Base-by-base conservation (phyloP, 2,888 invertebrate genomes). In the Chrysolina haemoptera region DNA sequence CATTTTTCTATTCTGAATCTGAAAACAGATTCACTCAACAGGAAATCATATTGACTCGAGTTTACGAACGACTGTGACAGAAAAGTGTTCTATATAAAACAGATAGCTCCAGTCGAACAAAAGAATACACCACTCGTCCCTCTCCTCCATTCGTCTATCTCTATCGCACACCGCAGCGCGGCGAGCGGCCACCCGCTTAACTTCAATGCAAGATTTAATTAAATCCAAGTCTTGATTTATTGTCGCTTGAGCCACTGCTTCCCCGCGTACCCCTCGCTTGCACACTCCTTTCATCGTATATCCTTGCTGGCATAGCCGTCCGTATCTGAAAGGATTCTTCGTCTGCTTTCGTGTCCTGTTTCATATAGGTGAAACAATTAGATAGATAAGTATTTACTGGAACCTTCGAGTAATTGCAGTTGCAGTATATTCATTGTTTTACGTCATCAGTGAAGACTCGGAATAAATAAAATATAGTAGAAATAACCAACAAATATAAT, bases 221-320 rank as follows among this genome's bases (percentile, higher is more conserved):
- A 89, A 89, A 89, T 89, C 89, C 89, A 85, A 87, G 88, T 88
- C 89, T 89, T 89, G 89, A 89, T 89, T 89, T 89, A 89, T 89
- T 89, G 88, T 88, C 89, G 88, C 88, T 86, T 84, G 84, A 83
- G 84, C 82, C 77, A 71, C 79, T 75, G 71, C 77, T 66, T 74
- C 78, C 73, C 64, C 50, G 35, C 43, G 65, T 68, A 63, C 71
- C 67, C 74, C 40, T 70, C 62, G 55, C 66, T 72, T 59, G 55
- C 73, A 75, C 77, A 78, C 68, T 74, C 76, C 78, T 81, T 80
- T 82, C 80, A 75, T 79, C 80, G 75, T 81, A 80, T 81, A 79
- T 81, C 76, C 80, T 76, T 68, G 62, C 35, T 16, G 53, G 55
- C 73, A 68, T 55, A 41, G 64, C 16, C 62, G 71, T 66, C 22